phyloP scores from a whole-genome alignment of 2,113 vertebrate species.

The Nycticebus coucang region DNA sequence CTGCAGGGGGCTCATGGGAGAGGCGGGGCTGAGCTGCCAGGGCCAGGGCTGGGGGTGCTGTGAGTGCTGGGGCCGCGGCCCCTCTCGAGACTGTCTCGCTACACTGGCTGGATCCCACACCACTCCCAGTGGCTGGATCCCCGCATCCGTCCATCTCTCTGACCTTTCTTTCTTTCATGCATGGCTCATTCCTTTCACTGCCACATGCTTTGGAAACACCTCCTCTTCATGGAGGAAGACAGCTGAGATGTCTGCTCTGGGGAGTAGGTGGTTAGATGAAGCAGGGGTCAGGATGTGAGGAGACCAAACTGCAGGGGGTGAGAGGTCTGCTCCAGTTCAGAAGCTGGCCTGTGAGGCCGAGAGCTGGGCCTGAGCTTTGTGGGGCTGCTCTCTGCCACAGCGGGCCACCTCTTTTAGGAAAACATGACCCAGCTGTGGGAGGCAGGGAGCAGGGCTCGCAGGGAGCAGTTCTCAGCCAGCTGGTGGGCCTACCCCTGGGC shows the following conservation, averaged over 20 bases:
- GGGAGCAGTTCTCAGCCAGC: not conserved
- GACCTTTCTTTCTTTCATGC: not conserved
- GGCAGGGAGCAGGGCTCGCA: not conserved
- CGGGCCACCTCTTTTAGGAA: not conserved
- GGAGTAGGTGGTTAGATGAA: not conserved
- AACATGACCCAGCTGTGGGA: not conserved
- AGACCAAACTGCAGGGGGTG: not conserved
- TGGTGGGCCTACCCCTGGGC: not conserved
- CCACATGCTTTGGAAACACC: not conserved
- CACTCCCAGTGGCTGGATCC: not conserved
- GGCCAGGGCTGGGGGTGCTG: fast-evolving
- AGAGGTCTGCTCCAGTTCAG: not conserved
- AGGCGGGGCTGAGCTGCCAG: too few species aligned
- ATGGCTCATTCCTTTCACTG: too few species aligned
- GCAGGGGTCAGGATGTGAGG: not conserved
- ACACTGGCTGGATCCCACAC: not conserved
- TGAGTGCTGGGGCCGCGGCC: not conserved
- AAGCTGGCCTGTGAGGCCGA: not conserved
- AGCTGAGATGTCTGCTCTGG: not conserved
- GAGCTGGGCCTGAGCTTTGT: fast-evolving
- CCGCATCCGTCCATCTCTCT: not conserved
- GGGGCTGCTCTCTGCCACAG: not conserved
- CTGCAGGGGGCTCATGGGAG: too few species aligned
- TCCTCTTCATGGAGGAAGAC: not conserved
- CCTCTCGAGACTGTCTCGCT: not conserved